phyloP scores from a whole-genome alignment of 2,797 vertebrate species.

The Urocyon cinereoargenteus region DNA sequence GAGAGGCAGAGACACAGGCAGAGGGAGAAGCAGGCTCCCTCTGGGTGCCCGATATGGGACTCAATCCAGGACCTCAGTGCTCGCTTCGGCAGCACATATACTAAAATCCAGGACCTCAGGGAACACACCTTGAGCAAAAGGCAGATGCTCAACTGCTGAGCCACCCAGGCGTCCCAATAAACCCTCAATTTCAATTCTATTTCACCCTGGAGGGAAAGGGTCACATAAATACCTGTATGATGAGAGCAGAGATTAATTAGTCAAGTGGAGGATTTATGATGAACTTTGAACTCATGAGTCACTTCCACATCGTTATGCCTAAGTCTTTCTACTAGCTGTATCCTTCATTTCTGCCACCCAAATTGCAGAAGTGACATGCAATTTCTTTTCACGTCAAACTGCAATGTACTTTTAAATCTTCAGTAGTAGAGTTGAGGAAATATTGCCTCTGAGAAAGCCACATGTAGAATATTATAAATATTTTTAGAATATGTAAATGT shows the following conservation, averaged over 20 bases:
- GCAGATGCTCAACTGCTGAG: no score
- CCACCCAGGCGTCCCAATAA: neutral
- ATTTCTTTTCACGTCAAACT: slow-evolving; percentile 9
- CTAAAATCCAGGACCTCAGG: no score
- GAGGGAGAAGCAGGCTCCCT: no score
- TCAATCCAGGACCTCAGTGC: no score
- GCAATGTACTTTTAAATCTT: neutral
- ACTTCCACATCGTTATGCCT: neutral
- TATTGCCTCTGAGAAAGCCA: neutral
- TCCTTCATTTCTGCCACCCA: neutral
- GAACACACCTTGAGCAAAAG: no score
- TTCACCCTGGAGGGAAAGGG: neutral
- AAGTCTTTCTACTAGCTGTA: neutral
- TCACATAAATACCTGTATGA: neutral
- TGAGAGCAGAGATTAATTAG: neutral
- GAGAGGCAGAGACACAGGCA: no score
- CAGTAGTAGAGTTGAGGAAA: neutral
- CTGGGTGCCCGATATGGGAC: no score
- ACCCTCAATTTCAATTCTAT: neutral
- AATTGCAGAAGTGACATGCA: neutral
- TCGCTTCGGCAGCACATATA: no score
- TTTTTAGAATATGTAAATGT: no score
- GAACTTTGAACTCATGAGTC: neutral
- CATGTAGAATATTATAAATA: neutral
- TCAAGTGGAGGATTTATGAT: neutral